phyloP scores from a whole-genome alignment of 2,888 invertebrate genomes.

The Scaeva pyrastri region DNA sequence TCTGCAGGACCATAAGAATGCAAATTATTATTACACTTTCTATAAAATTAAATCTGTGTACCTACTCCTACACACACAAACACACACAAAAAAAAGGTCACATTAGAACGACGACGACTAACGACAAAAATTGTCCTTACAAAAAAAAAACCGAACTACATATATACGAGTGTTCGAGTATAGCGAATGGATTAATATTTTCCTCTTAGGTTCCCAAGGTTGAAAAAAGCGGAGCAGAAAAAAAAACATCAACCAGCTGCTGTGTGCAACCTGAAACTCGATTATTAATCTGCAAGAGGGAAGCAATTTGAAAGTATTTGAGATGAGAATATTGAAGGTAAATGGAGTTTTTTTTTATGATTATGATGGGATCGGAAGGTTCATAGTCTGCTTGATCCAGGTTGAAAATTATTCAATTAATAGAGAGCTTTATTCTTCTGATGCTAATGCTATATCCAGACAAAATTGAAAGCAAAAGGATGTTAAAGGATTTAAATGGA shows the following conservation, averaged over 20 bases:
- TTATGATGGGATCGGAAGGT: conserved; percentile 2
- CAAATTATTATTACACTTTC: conserved; percentile 9
- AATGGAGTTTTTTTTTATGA: conserved; percentile 1
- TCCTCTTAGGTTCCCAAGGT: neutral
- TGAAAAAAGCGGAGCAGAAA: neutral
- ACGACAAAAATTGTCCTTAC: neutral
- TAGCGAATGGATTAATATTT: conserved; percentile 1
- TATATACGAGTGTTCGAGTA: too few relatives aligned
- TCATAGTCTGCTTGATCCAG: neutral
- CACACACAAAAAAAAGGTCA: neutral
- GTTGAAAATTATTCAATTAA: conserved; percentile 12
- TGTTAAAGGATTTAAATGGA: too few relatives aligned
- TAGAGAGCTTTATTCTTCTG: neutral
- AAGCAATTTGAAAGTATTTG: conserved; percentile 18
- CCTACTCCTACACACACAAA: too few relatives aligned
- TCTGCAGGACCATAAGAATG: conserved; percentile 6
- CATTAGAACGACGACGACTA: conserved; percentile 12
- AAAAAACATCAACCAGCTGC: conserved; percentile 9
- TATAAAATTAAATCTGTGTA: neutral
- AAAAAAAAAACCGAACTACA: neutral
- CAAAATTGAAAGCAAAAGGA: neutral
- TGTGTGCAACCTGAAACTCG: conserved; percentile 6
- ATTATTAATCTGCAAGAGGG: conserved; percentile 8
- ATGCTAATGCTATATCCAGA: neutral
- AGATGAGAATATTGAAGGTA: conserved; percentile 11